Conservation (phyloP, 2,113 vertebrate species). For the Gasterosteus aculeatus region DNA sequence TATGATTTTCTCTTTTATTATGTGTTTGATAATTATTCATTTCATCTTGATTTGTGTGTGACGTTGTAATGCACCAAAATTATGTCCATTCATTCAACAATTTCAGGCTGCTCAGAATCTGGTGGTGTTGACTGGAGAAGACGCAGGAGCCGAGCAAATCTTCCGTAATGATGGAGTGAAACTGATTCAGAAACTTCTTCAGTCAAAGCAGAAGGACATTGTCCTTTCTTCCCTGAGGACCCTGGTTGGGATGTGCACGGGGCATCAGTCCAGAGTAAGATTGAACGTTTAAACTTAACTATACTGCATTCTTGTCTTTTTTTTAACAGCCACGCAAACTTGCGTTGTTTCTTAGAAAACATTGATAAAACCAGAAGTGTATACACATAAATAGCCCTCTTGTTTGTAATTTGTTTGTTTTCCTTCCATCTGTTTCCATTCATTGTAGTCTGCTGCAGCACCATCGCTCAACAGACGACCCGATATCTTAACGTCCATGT, state of each 20-base stretch:
- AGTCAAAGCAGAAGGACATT: slow-evolving; percentile 85
- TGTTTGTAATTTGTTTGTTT: background rate
- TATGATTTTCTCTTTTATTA: background rate
- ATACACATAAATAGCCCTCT: background rate
- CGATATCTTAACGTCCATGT: background rate
- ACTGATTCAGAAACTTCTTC: slow-evolving; percentile 87
- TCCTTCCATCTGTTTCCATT: background rate
- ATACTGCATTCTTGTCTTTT: background rate
- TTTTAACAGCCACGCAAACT: background rate
- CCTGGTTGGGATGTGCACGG: slow-evolving; percentile 90
- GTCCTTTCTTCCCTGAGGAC: slow-evolving; percentile 92
- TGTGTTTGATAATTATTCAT: background rate
- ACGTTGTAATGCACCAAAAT: background rate
- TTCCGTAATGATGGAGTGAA: slow-evolving; percentile 92
- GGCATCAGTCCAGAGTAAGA: slow-evolving; percentile 93
- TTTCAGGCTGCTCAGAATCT: slow-evolving; percentile 95
- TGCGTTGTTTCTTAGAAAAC: background rate
- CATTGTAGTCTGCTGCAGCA: background rate
- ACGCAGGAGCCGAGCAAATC: slow-evolving; percentile 95
- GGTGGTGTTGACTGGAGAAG: slow-evolving; percentile 94
- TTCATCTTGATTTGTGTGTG: background rate
- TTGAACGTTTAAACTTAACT: background rate
- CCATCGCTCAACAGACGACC: background rate
- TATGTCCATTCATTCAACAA: background rate
- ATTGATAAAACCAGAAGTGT: background rate